Evolutionary conservation across 1,140 invertebrate genomes (phyloP), one percentile per base, ranked within the genome.

Genomic region (Matsumurasca onukii): DNA sequence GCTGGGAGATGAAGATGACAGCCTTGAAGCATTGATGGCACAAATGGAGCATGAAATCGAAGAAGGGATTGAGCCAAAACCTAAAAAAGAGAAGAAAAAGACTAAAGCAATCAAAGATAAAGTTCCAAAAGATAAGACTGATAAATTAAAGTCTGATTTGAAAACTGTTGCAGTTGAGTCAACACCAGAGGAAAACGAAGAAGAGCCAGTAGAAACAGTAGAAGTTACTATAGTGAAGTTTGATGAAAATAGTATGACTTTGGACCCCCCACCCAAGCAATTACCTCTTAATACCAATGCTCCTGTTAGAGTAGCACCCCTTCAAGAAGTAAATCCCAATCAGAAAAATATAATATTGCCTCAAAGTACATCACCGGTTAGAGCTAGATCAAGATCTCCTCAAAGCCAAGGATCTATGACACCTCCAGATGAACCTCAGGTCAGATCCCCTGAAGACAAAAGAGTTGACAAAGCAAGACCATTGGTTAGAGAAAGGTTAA

Each of bases 31-130:
- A 1, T 68, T 81, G 15, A 80, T 81, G 74, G 75, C 80, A 22
- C 79, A 81, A 49, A 80, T 81, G 79, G 79, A 80, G 13, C 70
- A 74, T 22, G 79, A 79, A 61, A 79, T 79, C 72, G 76, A 76
- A 5, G 75, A 70, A 22, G 76, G 73, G 15, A 65, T 39, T 45
- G 62, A 65, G 15, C 17, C 15, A 30, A 77, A 76, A 34, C 29
- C 68, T 1, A 73, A 77, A 25, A 76, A 71, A 12, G 75, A 68
- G 49, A 76, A 75, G 2, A 77, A 75, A 62, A 75, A 71, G 62
- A 22, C 34, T 9, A 67, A 57, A 20, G 74, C 64, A 71, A 63
- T 39, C 69, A 52, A 68, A 59, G 2, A 34, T 17, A 74, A 69
- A 61, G 71, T 71, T 0, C 31, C 20, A 25, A 59, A 48, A 27